A percentile compares a stretch with the other conserved stretches of the same genome.
Conservation (phyloP, 2,888 invertebrate genomes). For the Brachyopa scutellaris region DNA sequence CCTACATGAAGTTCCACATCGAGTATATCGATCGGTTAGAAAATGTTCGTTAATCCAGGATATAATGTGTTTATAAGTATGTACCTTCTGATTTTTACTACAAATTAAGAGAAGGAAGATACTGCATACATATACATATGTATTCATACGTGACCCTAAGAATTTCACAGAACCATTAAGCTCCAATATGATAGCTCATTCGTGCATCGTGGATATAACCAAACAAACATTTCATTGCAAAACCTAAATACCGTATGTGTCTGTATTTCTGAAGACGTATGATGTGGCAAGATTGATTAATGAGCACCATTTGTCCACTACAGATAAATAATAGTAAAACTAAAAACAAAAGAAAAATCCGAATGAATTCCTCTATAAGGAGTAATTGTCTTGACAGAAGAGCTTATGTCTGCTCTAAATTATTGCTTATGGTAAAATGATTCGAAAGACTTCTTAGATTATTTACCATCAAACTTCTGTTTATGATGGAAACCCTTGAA, state of each 20-base stretch:
- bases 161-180: neutral
- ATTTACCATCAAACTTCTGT: slow-evolving; percentile 35
- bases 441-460: slow-evolving; percentile 18
- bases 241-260: neutral
- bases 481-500: neutral
- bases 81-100: too few relatives aligned
- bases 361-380: neutral
- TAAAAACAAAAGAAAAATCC: slow-evolving; percentile 6
- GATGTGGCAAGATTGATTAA: slow-evolving; percentile 40
- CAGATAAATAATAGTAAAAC: slow-evolving; percentile 2
- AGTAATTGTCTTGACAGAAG: neutral
- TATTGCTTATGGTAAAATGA: slow-evolving; percentile 22
- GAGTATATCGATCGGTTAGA: too few relatives aligned
- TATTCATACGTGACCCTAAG: too few relatives aligned
- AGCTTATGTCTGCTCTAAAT: neutral
- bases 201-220: too few relatives aligned
- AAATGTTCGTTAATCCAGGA: too few relatives aligned
- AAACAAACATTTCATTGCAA: too few relatives aligned
- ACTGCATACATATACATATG: too few relatives aligned
- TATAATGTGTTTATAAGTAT: too few relatives aligned
- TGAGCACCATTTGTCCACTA: slow-evolving; percentile 21
- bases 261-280: slow-evolving; percentile 1
- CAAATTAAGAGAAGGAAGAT: too few relatives aligned
- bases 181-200: neutral
- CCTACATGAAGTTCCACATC: too few relatives aligned